phyloP scores from a whole-genome alignment of 1,140 invertebrate genomes.

The Drosophila bocqueti region DNA sequence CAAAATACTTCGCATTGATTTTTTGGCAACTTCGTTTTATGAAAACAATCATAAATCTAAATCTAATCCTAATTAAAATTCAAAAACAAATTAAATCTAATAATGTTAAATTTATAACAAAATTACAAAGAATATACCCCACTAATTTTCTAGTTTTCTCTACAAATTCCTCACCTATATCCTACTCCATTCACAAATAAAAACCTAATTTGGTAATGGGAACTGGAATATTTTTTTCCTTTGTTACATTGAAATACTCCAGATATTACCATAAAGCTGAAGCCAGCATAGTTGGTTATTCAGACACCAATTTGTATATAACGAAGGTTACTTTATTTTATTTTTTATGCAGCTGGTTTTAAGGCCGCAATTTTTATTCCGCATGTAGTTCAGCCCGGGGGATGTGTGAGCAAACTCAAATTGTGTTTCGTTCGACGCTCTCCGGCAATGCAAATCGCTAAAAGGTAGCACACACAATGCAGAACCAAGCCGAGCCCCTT shows the following conservation, averaged over 20 bases:
- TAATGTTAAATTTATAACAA: background rate
- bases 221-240: background rate
- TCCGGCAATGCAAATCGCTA: conserved; percentile 73
- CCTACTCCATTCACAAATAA: background rate
- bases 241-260: background rate
- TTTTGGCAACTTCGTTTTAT: background rate
- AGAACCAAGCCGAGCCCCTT: conserved; percentile 5
- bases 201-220: background rate
- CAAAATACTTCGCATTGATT: too few relatives aligned
- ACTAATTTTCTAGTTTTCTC: background rate
- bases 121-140: background rate
- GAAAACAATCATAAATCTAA: background rate
- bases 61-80: background rate
- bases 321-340: background rate
- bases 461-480: conserved; percentile 69
- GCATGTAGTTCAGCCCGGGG: conserved; percentile 32
- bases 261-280: conserved; percentile 1
- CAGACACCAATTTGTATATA: background rate
- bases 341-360: background rate
- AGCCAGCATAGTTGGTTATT: background rate
- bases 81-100: background rate
- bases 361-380: conserved; percentile 13
- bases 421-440: conserved; percentile 76
- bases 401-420: conserved; percentile 72
- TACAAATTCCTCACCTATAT: background rate